phyloP scores from a whole-genome alignment of 2,888 invertebrate genomes.

The Limnephilus auricula region DNA sequence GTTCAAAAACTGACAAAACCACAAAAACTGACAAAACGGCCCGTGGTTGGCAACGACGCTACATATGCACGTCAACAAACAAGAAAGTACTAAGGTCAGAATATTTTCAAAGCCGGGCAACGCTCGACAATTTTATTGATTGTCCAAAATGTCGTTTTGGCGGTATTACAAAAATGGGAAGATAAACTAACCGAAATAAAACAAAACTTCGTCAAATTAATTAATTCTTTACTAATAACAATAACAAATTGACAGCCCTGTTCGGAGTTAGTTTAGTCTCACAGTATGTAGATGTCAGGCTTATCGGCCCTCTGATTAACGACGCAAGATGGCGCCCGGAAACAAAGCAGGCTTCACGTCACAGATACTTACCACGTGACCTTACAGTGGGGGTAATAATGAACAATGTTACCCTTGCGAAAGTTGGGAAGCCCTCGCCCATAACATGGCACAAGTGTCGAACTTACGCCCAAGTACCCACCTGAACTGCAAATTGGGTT shows the following conservation, averaged over 20 bases:
- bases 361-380: conserved; percentile 19
- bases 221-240: not conserved
- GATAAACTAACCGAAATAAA: not conserved
- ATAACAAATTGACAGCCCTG: conserved; percentile 7
- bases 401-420: not conserved
- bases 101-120: too few species aligned
- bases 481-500: not conserved
- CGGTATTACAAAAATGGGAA: too few species aligned
- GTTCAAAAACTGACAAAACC: too few species aligned
- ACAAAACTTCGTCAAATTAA: not conserved
- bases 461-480: not conserved
- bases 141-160: too few species aligned
- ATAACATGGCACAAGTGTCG: not conserved
- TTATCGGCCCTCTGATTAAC: conserved; percentile 40
- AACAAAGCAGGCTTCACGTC: conserved; percentile 36
- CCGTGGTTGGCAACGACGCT: too few species aligned
- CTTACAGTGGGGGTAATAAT: not conserved
- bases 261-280: not conserved
- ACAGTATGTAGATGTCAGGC: conserved; percentile 10
- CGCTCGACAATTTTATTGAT: too few species aligned
- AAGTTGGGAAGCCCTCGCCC: not conserved
- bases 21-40: too few species aligned
- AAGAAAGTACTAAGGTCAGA: too few species aligned
- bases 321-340: conserved; percentile 38
- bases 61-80: too few species aligned